phyloP scores from a whole-genome alignment of 2,888 invertebrate species.

The Candidula unifasciata region DNA sequence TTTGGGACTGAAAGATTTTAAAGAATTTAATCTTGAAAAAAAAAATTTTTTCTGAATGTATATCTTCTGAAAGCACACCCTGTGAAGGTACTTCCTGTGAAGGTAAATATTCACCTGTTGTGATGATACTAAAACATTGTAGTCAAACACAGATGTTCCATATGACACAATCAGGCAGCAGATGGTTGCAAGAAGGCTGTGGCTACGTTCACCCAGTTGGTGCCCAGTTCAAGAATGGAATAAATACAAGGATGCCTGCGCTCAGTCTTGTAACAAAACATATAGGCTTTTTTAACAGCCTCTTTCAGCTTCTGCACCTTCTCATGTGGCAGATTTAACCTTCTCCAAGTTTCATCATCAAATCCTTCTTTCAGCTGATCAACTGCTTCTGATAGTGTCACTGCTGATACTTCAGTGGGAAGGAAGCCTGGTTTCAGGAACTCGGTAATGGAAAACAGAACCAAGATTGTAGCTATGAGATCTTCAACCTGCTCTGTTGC shows the following conservation, averaged over 20 bases:
- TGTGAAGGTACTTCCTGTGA: no score
- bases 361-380: background rate
- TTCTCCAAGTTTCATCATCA: background rate
- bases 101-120: no score
- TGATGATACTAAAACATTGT: no score
- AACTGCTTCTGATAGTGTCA: background rate
- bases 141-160: no score
- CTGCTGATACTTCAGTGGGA: background rate
- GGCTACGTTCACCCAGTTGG: conserved; percentile 56
- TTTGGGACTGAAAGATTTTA: no score
- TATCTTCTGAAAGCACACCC: no score
- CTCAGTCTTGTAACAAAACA: conserved; percentile 51
- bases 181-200: conserved; percentile 78
- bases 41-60: no score
- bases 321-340: background rate
- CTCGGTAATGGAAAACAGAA: conserved; percentile 55
- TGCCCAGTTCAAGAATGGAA: conserved; percentile 59
- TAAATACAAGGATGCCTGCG: conserved; percentile 56
- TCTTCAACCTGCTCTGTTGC: conserved; percentile 54
- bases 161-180: conserved; percentile 76
- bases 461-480: conserved; percentile 57
- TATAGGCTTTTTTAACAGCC: conserved; percentile 40
- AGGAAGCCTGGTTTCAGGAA: conserved; percentile 46
- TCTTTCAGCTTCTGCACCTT: background rate
- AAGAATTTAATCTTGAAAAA: no score